phyloP scores from a whole-genome alignment of 2,797 vertebrate genomes.

The Glyptemys insculpta region DNA sequence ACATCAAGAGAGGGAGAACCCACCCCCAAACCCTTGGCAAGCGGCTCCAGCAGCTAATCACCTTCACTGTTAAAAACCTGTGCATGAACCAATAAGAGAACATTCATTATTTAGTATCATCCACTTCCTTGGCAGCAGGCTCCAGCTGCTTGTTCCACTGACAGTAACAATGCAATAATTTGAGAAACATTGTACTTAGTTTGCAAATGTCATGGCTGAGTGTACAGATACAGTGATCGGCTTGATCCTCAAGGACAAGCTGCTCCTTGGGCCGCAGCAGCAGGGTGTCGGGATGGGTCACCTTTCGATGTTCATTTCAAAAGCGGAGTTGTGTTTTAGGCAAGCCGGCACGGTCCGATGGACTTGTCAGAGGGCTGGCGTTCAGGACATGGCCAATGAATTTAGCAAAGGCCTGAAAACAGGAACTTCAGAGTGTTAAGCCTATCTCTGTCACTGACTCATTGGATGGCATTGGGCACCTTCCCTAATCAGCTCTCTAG shows the following conservation, averaged over 20 bases:
- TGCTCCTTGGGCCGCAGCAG: background rate
- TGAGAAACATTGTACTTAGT: background rate
- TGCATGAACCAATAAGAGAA: background rate
- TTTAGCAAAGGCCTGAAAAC: background rate
- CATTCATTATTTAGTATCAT: slow-evolving; percentile 44
- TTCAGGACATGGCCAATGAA: background rate
- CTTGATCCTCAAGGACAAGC: slow-evolving; percentile 21
- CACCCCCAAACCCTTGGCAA: background rate
- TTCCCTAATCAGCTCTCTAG: background rate
- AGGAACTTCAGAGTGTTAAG: rapidly evolving
- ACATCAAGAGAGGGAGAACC: background rate
- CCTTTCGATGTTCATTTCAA: background rate
- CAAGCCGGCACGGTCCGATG: background rate
- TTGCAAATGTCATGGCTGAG: slow-evolving; percentile 55
- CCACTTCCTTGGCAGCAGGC: slow-evolving; percentile 34
- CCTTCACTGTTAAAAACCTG: background rate
- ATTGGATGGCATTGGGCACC: background rate
- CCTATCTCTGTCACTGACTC: background rate
- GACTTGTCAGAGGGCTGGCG: background rate
- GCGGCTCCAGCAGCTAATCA: slow-evolving; percentile 18
- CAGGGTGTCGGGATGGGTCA: slow-evolving; percentile 16
- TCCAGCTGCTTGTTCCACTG: slow-evolving; percentile 38
- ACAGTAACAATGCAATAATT: slow-evolving; percentile 42
- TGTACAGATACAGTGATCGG: background rate
- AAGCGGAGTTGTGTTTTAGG: background rate